Evolutionary conservation across 1,140 invertebrate species (phyloP).

Genomic region (Plodia interpunctella): DNA sequence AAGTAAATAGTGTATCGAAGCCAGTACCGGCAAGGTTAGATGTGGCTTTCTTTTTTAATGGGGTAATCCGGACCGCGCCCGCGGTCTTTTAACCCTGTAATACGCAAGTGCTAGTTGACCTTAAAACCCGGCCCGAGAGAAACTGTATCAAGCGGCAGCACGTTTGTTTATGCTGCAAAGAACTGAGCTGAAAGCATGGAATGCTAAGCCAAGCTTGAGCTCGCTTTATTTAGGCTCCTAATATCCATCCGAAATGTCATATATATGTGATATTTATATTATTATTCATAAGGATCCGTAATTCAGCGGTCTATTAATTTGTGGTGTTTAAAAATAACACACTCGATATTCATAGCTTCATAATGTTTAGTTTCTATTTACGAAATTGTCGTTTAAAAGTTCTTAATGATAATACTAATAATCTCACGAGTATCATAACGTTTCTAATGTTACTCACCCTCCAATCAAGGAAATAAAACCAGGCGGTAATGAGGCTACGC

Average conservation of each 20-base stretch:
- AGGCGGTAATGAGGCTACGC: background rate
- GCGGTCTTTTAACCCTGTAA: conserved; percentile 58
- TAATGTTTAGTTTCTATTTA: background rate
- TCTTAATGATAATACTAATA: too few species aligned
- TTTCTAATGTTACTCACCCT: background rate
- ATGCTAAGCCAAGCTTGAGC: conserved; percentile 12
- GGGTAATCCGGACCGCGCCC: conserved; percentile 52
- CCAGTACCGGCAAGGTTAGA: conserved; percentile 36
- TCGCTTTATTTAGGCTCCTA: conserved; percentile 17
- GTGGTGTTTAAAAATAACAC: conserved; percentile 4
- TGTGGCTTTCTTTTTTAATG: conserved; percentile 46
- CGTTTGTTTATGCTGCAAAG: conserved; percentile 36
- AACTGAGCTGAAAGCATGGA: background rate
- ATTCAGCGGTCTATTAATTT: conserved; percentile 10
- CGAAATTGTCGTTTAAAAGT: too few species aligned
- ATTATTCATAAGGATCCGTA: conserved; percentile 14
- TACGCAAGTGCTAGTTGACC: conserved; percentile 62
- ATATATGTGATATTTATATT: conserved; percentile 19
- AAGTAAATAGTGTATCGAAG: conserved; percentile 38
- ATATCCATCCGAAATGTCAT: conserved; percentile 8
- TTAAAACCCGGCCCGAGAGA: conserved; percentile 43
- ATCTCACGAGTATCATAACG: background rate
- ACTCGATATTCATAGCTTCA: conserved; percentile 15
- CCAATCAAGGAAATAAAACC: background rate
- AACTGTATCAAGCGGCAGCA: conserved; percentile 24